Evolutionary conservation across 2,888 invertebrate genomes (phyloP).

Genomic region (Sicus ferrugineus): DNA sequence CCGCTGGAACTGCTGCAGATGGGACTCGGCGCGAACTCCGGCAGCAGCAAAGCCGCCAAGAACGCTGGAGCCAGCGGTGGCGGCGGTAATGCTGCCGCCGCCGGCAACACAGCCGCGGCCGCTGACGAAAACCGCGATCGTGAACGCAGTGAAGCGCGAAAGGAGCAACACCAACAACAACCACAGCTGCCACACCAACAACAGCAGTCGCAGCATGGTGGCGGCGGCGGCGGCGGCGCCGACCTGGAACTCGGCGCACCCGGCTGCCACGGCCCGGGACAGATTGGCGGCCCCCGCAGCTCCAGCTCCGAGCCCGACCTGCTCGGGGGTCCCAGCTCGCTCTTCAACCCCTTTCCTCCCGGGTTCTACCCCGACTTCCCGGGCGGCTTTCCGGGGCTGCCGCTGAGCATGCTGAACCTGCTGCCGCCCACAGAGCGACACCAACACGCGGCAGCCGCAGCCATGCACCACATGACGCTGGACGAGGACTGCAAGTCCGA

Average conservation of each 20-base stretch:
- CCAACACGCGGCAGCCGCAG: slow-evolving; percentile 65
- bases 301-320: slow-evolving; percentile 75
- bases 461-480: slow-evolving; percentile 70
- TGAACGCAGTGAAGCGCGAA: slow-evolving; percentile 14
- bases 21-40: slow-evolving; percentile 65
- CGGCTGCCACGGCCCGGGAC: slow-evolving; percentile 39
- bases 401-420: slow-evolving; percentile 84
- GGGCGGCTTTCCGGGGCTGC: slow-evolving; percentile 78
- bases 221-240: slow-evolving; percentile 38
- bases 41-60: slow-evolving; percentile 45
- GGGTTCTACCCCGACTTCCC: slow-evolving; percentile 87
- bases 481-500: slow-evolving; percentile 75
- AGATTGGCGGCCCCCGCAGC: slow-evolving; percentile 68
- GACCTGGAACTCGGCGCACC: slow-evolving; percentile 50
- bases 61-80: slow-evolving; percentile 46
- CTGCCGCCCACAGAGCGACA: slow-evolving; percentile 77
- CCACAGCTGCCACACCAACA: slow-evolving; percentile 37
- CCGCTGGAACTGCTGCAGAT: slow-evolving; percentile 74
- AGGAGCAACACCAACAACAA: slow-evolving; percentile 34
- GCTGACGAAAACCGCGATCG: slow-evolving; percentile 38
- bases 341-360: slow-evolving; percentile 80
- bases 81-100: slow-evolving; percentile 33
- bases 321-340: slow-evolving; percentile 70
- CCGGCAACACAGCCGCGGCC: slow-evolving; percentile 38
- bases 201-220: slow-evolving; percentile 4